phyloP scores from a whole-genome alignment of 2,888 invertebrate species.

The Lasioglossum vierecki region DNA sequence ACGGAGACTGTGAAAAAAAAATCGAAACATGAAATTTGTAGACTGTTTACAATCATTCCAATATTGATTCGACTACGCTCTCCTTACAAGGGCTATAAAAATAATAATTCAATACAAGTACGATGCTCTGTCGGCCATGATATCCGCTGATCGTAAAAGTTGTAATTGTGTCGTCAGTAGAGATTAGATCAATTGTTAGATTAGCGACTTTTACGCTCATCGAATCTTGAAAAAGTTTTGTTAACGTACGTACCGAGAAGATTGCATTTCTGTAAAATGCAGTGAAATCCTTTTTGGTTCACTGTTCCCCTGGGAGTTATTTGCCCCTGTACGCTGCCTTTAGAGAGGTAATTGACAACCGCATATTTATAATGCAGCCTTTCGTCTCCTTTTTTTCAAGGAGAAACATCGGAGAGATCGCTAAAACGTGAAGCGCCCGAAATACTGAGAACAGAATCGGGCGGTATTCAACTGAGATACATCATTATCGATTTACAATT shows the following conservation, averaged over 20 bases:
- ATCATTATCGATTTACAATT: neutral
- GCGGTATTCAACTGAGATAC: neutral
- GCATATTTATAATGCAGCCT: conserved; percentile 55
- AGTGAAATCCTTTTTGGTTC: conserved; percentile 33
- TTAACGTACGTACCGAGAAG: neutral
- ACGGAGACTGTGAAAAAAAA: conserved; percentile 38
- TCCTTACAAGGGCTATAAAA: conserved; percentile 50
- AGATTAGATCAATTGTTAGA: conserved; percentile 24
- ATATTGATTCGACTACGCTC: conserved; percentile 36
- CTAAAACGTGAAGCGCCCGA: neutral
- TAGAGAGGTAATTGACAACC: conserved; percentile 38
- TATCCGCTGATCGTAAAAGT: conserved; percentile 35
- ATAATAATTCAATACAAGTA: conserved; percentile 44
- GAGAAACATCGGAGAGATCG: neutral
- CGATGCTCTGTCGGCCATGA: conserved; percentile 29
- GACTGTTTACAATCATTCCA: conserved; percentile 49
- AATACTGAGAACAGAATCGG: neutral
- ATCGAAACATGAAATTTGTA: conserved; percentile 43
- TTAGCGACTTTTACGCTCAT: conserved; percentile 32
- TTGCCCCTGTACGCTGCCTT: conserved; percentile 16
- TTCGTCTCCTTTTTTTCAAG: conserved; percentile 10
- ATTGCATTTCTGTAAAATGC: conserved; percentile 1
- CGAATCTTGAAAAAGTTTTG: conserved; percentile 20
- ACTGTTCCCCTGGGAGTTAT: conserved; percentile 19
- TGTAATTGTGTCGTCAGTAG: conserved; percentile 29